Percentiles rank a stretch among this genome's conserved stretches.
These are phyloP conservation scores for Hydrozoanthus gracilis DNA, from an alignment of 92 coral and sea anemone species.

Conservation along the genomic window DNA sequence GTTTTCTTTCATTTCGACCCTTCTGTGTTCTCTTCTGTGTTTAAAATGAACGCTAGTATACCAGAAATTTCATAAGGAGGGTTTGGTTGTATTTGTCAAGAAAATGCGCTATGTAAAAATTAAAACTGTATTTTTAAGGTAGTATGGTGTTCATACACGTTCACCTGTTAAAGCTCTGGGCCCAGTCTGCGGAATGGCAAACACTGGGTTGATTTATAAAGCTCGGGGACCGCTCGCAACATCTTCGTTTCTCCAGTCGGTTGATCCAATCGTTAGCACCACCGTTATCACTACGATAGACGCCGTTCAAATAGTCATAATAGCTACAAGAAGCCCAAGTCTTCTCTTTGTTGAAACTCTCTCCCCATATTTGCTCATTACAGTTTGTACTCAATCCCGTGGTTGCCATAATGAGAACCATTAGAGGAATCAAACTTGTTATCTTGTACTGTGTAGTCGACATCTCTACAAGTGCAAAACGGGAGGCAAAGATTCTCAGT, in stretches of 20 bases:
- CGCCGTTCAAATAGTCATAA: background rate
- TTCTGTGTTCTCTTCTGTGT: background rate
- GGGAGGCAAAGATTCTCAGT: too few species aligned
- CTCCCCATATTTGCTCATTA: too few species aligned
- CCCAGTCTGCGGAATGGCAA: slow-evolving; percentile 62
- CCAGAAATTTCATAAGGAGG: background rate
- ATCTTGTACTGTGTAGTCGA: too few species aligned
- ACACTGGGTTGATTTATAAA: slow-evolving; percentile 41
- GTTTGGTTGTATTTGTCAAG: background rate
- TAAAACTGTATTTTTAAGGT: background rate
- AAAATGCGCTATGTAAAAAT: background rate
- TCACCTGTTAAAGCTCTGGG: slow-evolving; percentile 51
- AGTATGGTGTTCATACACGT: background rate
- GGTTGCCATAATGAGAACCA: too few species aligned
- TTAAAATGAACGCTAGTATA: background rate
- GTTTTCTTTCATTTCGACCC: background rate
- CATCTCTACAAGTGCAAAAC: too few species aligned
- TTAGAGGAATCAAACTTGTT: too few species aligned
- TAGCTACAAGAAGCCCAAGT: too few species aligned
- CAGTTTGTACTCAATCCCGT: too few species aligned
- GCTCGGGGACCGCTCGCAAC: slow-evolving; percentile 57
- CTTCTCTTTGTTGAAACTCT: too few species aligned
- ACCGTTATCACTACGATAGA: slow-evolving; percentile 39
- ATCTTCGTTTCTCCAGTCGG: slow-evolving; percentile 52
- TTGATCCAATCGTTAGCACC: slow-evolving; percentile 33